Base-by-base conservation (phyloP, 37 sponge, comb jelly and placozoan species). In the Mnemiopsis leidyi region DNA sequence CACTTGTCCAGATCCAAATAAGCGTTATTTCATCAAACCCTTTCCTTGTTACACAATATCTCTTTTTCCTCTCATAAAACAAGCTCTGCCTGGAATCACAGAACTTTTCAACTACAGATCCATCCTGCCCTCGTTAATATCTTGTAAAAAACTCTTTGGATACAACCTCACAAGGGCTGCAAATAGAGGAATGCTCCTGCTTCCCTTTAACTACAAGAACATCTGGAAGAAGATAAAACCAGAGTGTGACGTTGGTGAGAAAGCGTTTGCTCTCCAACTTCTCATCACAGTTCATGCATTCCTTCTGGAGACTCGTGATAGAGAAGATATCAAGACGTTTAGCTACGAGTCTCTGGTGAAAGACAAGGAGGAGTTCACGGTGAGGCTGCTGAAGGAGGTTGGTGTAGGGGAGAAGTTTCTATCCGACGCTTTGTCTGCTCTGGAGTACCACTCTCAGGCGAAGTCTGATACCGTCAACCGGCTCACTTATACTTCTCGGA, bases 71-170 rank as follows among this genome's bases (percentile, higher is more conserved):
- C 82, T 79, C 5, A 32, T 79, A 23, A 36, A 79, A 9, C 3
- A 3, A 7, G 28, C 26, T 13, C 37, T 79, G 7, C 82, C 82
- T 36, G 82, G 82, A 18, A 36, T 79, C 7, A 28, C 7, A 38
- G 82, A 79, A 32, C 37, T 38, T 36, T 79, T 26, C 37, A 79
- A 36, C 37, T 79, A 79, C 26, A 79, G 82, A 79, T 79, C 82
- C 38, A 36, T 79, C 16, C 31, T 21, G 37, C 82, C 82, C 18
- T 36, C 38, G 5, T 5, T 34, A 36, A 79, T 26, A 79, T 79
- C 82, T 1, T n/a, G n/a, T n/a, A n/a, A n/a, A n/a, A n/a, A n/a
- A n/a, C n/a, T n/a, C n/a, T n/a, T n/a, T n/a, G n/a, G n/a, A n/a
- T n/a, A n/a, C n/a, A n/a, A n/a, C n/a, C 16, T 36, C 23, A 20